A percentile compares a stretch with the other conserved stretches of the same genome.
Conservation (phyloP, 1,140 invertebrate species). For the Cryptotermes secundus region DNA sequence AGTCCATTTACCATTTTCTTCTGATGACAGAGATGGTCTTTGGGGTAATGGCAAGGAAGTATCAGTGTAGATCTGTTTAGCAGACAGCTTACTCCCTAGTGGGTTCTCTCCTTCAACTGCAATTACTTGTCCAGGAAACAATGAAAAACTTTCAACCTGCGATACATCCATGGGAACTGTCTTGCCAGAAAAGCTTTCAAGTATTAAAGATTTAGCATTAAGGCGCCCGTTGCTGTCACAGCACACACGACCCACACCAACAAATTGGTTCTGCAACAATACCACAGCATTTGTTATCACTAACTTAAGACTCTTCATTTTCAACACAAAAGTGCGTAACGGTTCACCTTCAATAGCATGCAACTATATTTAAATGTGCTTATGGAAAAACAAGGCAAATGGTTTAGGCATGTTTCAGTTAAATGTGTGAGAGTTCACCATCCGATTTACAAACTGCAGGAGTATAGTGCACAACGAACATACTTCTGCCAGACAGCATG, state of each 20-base stretch:
- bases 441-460: no score
- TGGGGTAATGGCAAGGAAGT: constrained; percentile 44
- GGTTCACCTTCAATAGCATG: no score
- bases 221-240: constrained; percentile 71
- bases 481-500: no score
- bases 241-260: constrained; percentile 67
- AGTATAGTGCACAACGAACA: no score
- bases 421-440: no score
- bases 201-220: constrained; percentile 49
- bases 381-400: no score
- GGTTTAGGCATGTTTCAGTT: no score
- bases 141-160: constrained; percentile 56
- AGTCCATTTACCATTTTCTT: constrained; percentile 1
- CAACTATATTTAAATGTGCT: no score
- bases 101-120: constrained; percentile 70
- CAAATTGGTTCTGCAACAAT: constrained; percentile 46
- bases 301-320: no score
- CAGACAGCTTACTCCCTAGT: constrained; percentile 66
- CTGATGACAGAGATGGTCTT: constrained; percentile 26
- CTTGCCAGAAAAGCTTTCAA: background rate
- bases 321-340: no score
- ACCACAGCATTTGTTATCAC: no score
- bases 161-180: background rate
- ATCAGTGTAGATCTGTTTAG: constrained; percentile 62
- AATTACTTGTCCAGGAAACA: constrained; percentile 85